Percentiles rank a stretch among this genome's conserved stretches.
These are phyloP conservation scores for Zelleria hepariella DNA, from an alignment of 2,888 invertebrate genomes.

Conservation along the genomic window DNA sequence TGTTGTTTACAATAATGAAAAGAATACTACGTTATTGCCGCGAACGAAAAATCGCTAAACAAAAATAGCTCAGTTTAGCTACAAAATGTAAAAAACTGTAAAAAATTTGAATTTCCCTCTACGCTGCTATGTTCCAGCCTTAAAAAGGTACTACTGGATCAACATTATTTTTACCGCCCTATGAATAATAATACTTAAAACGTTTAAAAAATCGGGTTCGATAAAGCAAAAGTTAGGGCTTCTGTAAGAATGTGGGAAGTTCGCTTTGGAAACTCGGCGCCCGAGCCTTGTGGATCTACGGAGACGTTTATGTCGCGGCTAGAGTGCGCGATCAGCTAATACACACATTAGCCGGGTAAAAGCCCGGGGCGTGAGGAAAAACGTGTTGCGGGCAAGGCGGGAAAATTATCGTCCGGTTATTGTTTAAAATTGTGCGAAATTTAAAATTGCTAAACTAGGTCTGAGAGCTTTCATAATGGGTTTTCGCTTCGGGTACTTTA, in stretches of 20 bases:
- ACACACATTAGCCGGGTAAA: not conserved
- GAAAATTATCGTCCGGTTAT: not conserved
- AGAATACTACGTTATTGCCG: too few species aligned
- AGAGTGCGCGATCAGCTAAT: constrained; percentile 1
- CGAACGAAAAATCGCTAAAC: too few species aligned
- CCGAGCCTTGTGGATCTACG: not conserved
- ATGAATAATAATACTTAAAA: too few species aligned
- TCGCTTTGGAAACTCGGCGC: not conserved
- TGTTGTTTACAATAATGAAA: too few species aligned
- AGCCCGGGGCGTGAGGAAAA: not conserved
- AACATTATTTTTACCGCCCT: too few species aligned
- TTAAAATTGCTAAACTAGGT: not conserved
- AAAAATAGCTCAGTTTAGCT: too few species aligned
- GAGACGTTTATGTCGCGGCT: not conserved
- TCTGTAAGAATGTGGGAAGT: not conserved
- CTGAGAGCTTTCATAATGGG: not conserved
- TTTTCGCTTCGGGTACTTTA: too few species aligned
- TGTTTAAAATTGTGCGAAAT: not conserved
- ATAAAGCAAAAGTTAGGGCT: not conserved
- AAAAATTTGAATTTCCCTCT: too few species aligned
- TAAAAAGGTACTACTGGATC: too few species aligned
- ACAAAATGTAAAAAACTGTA: too few species aligned
- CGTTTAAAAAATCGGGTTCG: too few species aligned
- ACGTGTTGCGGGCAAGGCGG: not conserved
- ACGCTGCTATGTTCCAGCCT: too few species aligned